These are phyloP conservation scores for Agrochola lota DNA, from an alignment of 2,888 invertebrate species.

Conservation along the genomic window DNA sequence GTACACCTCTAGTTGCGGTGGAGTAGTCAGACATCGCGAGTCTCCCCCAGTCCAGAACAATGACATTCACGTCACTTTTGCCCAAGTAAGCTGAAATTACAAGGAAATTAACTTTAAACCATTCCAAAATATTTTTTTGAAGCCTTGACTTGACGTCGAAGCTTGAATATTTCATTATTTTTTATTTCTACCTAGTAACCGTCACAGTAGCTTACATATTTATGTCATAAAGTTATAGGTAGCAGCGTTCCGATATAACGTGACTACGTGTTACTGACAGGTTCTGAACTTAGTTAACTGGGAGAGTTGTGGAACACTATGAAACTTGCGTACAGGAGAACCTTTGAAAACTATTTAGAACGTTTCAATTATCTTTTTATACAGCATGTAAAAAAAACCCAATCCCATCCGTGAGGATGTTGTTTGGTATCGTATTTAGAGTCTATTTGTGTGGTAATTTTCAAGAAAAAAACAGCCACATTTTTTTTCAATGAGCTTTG, in stretches of 20 bases:
- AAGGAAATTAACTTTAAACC: not conserved
- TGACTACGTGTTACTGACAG: slow-evolving; percentile 17
- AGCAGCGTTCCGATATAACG: slow-evolving; percentile 5
- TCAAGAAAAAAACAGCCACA: too few relatives aligned
- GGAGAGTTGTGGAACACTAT: not conserved
- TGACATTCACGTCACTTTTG: slow-evolving; percentile 75
- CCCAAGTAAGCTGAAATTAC: slow-evolving; percentile 70
- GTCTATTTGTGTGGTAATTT: too few relatives aligned
- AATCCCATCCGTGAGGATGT: too few relatives aligned
- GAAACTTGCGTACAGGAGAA: not conserved
- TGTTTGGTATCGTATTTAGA: too few relatives aligned
- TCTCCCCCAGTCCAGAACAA: slow-evolving; percentile 80
- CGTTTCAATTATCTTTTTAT: not conserved
- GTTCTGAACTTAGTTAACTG: slow-evolving; percentile 12
- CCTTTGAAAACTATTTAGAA: too few relatives aligned
- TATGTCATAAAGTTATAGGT: not conserved
- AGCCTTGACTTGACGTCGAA: not conserved
- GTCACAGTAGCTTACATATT: slow-evolving; percentile 7
- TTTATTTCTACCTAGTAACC: not conserved
- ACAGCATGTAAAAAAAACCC: too few relatives aligned
- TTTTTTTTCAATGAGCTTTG: too few relatives aligned
- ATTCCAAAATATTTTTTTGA: not conserved
- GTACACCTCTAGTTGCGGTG: slow-evolving; percentile 74
- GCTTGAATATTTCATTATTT: too few relatives aligned
- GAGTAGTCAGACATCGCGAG: slow-evolving; percentile 70